phyloP scores from a whole-genome alignment of 2,888 invertebrate species.

The Lasioglossum calceatum region DNA sequence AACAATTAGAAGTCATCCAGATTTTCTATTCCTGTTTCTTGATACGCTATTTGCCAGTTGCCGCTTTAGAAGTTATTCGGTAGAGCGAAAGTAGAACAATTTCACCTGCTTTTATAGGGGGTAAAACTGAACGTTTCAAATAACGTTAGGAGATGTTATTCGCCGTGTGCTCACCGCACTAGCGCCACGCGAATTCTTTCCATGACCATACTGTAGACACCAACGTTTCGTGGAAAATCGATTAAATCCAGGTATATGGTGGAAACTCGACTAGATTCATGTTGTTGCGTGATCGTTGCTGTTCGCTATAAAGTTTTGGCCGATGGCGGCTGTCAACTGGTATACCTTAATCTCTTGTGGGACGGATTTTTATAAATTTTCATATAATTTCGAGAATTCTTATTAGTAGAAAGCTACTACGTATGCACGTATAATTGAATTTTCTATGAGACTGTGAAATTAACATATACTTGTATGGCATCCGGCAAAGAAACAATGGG shows the following conservation, averaged over 20 bases:
- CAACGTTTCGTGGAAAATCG: conserved; percentile 75
- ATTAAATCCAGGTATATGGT: conserved; percentile 77
- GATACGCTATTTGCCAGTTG: not conserved
- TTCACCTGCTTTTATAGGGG: not conserved
- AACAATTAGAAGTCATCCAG: not conserved
- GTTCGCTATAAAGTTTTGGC: conserved; percentile 68
- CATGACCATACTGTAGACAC: conserved; percentile 29
- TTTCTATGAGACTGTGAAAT: conserved; percentile 76
- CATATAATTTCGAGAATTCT: conserved; percentile 20
- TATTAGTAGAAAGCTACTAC: conserved; percentile 36
- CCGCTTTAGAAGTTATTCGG: not conserved
- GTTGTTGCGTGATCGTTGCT: conserved; percentile 75
- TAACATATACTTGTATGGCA: conserved; percentile 87
- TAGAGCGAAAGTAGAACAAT: not conserved
- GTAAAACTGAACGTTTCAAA: not conserved
- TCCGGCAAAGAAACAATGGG: conserved; percentile 93
- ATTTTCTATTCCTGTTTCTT: not conserved
- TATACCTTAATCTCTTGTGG: conserved; percentile 66
- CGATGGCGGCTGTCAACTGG: conserved; percentile 82
- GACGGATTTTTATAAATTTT: conserved; percentile 47
- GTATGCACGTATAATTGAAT: conserved; percentile 59
- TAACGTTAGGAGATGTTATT: conserved; percentile 1
- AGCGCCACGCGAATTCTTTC: conserved; percentile 16
- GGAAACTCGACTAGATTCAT: conserved; percentile 74
- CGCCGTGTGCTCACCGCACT: not conserved